phyloP scores from a whole-genome alignment of 2,888 invertebrate species.

The Pegoplata infirma region DNA sequence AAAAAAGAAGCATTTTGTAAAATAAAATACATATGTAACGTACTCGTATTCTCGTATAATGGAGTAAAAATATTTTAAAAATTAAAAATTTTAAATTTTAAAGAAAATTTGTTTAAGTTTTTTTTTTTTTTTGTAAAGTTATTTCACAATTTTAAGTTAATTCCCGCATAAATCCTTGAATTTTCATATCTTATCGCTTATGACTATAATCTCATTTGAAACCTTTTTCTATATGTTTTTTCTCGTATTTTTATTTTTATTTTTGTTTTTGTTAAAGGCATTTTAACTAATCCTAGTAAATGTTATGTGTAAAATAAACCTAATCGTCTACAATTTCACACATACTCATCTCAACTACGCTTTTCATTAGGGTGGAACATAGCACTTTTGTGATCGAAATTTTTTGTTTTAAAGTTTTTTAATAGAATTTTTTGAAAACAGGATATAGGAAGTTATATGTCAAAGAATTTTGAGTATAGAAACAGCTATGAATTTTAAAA shows the following conservation, averaged over 20 bases:
- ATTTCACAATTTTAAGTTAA: not conserved
- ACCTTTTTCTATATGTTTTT: slow-evolving; percentile 26
- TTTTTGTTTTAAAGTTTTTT: too few relatives aligned
- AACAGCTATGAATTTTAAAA: too few relatives aligned
- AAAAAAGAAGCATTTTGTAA: too few relatives aligned
- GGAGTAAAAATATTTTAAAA: slow-evolving; percentile 32
- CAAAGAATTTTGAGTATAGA: too few relatives aligned
- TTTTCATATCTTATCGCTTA: slow-evolving; percentile 30
- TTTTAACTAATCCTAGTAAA: slow-evolving; percentile 49
- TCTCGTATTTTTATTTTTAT: too few relatives aligned
- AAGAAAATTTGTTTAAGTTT: not conserved
- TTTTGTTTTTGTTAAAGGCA: slow-evolving; percentile 27
- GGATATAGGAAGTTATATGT: too few relatives aligned
- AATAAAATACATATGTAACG: not conserved
- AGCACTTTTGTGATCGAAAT: too few relatives aligned
- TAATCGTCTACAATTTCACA: slow-evolving; percentile 49
- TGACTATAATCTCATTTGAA: slow-evolving; percentile 21
- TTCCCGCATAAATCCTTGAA: slow-evolving; percentile 19
- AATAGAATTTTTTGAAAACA: too few relatives aligned
- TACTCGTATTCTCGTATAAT: not conserved
- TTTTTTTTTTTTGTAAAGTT: too few relatives aligned
- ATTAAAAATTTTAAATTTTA: slow-evolving; percentile 11
- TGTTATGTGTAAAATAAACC: slow-evolving; percentile 49
- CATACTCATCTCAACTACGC: slow-evolving; percentile 24
- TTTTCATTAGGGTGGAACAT: too few relatives aligned